Base-by-base conservation (phyloP, 2,888 invertebrate genomes). In the Heteropelma amictum region DNA sequence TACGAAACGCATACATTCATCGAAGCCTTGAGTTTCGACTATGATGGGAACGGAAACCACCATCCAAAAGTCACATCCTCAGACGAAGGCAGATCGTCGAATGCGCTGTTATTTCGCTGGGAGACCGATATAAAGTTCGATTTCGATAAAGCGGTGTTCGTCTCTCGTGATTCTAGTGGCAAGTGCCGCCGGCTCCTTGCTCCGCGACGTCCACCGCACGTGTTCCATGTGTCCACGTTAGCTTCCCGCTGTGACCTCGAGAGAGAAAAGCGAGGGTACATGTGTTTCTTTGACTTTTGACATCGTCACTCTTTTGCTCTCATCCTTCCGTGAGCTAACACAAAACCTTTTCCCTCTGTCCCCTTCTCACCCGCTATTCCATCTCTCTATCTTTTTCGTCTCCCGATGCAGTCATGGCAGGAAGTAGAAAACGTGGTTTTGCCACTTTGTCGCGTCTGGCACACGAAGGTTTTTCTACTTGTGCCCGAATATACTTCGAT, bases 121-220 rank as follows among this genome's bases (percentile, higher is more conserved):
- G 77, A 72, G 69, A 77, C 53, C 76, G 78, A 77, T 80, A 81
- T 76, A 82, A 83, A 83, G 79, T 78, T 81, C 17, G 70, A 73
- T 78, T 79, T 79, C 80, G 85, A 84, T 83, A 84, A 83, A 84
- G 77, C 80, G 80, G 77, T 80, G 78, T 69, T 68, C 76, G 74
- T 72, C 73, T 45, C 60, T 65, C 65, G 72, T n/a, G n/a, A 67
- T 38, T 19, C 60, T 30, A 54, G 60, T 23, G 70, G 65, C 49
- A 54, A 65, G 47, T n/a, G n/a, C 65, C 70, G 42, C 61, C 53
- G 69, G 61, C 47, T 21, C 47, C 58, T 42, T 58, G 51, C 76
- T 74, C 76, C 81, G 81, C n/a, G 82, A 81, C 85, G 76, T 82
- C 83, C 80, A 83, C 81, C 79, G 80, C 82, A 84, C 80, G 80